Evolutionary conservation across 2,113 vertebrate genomes (phyloP).

Genomic region (Gymnogyps californianus): DNA sequence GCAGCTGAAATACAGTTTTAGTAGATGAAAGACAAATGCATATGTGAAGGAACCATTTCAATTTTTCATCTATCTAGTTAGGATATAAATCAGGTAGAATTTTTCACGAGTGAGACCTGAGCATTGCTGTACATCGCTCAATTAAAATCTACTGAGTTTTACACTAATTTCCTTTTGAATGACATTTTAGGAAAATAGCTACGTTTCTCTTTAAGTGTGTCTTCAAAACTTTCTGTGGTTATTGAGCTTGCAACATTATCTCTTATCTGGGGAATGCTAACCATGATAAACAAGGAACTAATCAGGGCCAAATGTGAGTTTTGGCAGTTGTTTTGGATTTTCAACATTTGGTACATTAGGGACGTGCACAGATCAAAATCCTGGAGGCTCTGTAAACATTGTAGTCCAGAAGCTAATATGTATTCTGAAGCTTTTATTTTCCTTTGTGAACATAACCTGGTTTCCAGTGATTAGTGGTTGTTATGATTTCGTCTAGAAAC

Average conservation of each 20-base stretch:
- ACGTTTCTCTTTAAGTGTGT: not conserved
- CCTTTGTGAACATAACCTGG: slow-evolving; percentile 6
- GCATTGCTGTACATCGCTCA: not conserved
- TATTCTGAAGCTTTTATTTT: not conserved
- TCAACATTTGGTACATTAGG: not conserved
- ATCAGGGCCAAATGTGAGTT: slow-evolving; percentile 48
- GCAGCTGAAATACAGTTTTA: not conserved
- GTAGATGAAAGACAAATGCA: not conserved
- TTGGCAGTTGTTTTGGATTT: slow-evolving; percentile 48
- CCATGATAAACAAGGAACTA: slow-evolving; percentile 54
- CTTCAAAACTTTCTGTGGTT: slow-evolving; percentile 19
- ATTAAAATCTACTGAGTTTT: not conserved
- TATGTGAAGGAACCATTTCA: not conserved
- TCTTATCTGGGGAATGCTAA: slow-evolving; percentile 48
- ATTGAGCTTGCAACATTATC: slow-evolving; percentile 17
- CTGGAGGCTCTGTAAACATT: slow-evolving; percentile 17
- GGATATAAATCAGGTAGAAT: not conserved
- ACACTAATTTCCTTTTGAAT: not conserved
- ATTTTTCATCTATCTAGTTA: not conserved
- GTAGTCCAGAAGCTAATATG: not conserved
- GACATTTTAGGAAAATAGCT: not conserved
- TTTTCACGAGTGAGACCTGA: not conserved
- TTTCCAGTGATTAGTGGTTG: not conserved
- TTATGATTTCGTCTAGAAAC: not conserved
- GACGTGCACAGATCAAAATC: not conserved